Evolutionary conservation across 23 tunicate species (phyloP).

Genomic region (Phallusia fumigata): DNA sequence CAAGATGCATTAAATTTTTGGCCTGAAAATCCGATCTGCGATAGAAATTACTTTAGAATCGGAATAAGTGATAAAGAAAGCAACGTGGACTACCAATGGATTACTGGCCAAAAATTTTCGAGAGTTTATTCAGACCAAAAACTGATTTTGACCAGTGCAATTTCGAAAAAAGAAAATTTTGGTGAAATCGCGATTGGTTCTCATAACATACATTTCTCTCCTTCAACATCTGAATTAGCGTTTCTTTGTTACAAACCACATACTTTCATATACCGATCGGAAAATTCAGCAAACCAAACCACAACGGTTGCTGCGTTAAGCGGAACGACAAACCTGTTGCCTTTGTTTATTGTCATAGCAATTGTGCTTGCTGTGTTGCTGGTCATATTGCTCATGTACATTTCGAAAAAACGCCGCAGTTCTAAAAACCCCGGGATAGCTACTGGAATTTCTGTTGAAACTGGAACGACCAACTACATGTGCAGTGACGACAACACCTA

Average conservation of each 20-base stretch:
- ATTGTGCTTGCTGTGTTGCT: background rate
- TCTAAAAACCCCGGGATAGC: background rate
- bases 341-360: background rate
- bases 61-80: background rate
- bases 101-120: background rate
- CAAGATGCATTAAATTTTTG: background rate
- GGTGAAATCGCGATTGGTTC: background rate
- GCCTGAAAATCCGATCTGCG: background rate
- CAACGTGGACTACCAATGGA: background rate
- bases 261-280: background rate
- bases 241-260: constrained; percentile 4
- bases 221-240: background rate
- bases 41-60: background rate
- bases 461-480: too few relatives aligned
- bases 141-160: background rate
- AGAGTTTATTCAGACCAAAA: background rate
- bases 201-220: background rate
- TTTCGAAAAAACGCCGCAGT: background rate
- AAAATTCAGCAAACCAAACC: background rate
- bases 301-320: background rate
- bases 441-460: background rate
- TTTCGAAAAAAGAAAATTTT: background rate
- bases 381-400: background rate
- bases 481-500: background rate
- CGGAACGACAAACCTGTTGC: background rate